phyloP scores from a whole-genome alignment of 2,888 invertebrate genomes.

The Hyposoter dolosus region DNA sequence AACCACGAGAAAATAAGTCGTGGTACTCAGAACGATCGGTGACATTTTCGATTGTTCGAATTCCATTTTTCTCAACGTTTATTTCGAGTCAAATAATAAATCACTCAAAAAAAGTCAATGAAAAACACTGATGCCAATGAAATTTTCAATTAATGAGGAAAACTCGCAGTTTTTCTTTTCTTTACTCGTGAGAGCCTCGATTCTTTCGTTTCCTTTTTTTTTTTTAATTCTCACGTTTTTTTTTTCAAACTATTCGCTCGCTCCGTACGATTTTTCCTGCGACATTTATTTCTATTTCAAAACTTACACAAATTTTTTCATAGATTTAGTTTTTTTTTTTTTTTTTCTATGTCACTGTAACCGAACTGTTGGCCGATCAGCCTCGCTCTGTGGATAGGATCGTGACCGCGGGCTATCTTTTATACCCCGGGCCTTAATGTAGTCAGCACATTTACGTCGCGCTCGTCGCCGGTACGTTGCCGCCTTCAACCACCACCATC shows the following conservation, averaged over 20 bases:
- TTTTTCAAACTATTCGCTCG: not conserved
- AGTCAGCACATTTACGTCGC: constrained; percentile 83
- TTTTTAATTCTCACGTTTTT: not conserved
- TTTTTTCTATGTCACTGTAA: constrained; percentile 65
- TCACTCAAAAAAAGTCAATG: not conserved
- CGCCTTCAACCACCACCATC: constrained; percentile 23
- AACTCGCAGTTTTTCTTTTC: not conserved
- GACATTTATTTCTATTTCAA: not conserved
- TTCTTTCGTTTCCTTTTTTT: not conserved
- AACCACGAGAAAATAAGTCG: constrained; percentile 78
- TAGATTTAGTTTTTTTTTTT: not conserved
- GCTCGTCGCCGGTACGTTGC: constrained; percentile 62
- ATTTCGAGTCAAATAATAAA: not conserved
- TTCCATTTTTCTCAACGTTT: not conserved
- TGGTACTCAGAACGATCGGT: constrained; percentile 75
- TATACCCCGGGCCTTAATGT: constrained; percentile 82
- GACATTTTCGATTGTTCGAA: constrained; percentile 54
- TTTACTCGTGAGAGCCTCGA: not conserved
- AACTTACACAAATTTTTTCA: not conserved
- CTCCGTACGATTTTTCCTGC: not conserved
- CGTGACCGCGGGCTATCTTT: constrained; percentile 81
- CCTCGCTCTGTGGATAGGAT: constrained; percentile 83
- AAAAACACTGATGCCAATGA: not conserved
- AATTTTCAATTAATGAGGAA: not conserved
- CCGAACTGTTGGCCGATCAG: constrained; percentile 81